These are phyloP conservation scores for Hestina assimilis DNA, from an alignment of 1,140 invertebrate genomes.

Conservation along the genomic window DNA sequence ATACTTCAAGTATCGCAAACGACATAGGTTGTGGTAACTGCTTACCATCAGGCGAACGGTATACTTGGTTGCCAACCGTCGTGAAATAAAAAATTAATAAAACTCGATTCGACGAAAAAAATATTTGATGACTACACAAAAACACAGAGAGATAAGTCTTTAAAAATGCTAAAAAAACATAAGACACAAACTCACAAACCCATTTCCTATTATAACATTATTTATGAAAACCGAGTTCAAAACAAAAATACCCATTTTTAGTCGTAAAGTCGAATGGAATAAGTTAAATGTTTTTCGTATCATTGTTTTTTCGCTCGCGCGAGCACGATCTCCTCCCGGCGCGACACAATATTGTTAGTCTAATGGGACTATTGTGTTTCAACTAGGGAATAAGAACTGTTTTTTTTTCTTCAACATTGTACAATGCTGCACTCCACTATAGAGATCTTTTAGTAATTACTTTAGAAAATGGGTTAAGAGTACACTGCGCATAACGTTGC, in stretches of 20 bases:
- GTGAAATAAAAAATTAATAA: no score
- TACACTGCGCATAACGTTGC: not conserved
- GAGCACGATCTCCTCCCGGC: not conserved
- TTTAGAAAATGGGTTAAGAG: slow-evolving; percentile 7
- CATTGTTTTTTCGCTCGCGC: not conserved
- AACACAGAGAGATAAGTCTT: no score
- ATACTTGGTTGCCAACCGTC: no score
- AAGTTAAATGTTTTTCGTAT: not conserved
- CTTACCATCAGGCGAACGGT: no score
- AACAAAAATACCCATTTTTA: not conserved
- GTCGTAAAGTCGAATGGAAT: not conserved
- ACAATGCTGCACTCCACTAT: not conserved
- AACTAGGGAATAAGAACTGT: slow-evolving; percentile 4
- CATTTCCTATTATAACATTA: no score
- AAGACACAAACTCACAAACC: no score
- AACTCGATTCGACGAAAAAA: no score
- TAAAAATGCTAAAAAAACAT: no score
- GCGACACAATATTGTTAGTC: slow-evolving; percentile 4
- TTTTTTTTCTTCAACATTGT: not conserved
- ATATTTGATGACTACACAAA: no score
- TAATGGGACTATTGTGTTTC: slow-evolving; percentile 10
- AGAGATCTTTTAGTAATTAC: slow-evolving; percentile 6
- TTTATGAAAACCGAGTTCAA: no score
- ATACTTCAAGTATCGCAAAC: no score
- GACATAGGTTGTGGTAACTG: no score